Base-by-base conservation (phyloP, 2,888 invertebrate species). In the Netelia melanura region DNA sequence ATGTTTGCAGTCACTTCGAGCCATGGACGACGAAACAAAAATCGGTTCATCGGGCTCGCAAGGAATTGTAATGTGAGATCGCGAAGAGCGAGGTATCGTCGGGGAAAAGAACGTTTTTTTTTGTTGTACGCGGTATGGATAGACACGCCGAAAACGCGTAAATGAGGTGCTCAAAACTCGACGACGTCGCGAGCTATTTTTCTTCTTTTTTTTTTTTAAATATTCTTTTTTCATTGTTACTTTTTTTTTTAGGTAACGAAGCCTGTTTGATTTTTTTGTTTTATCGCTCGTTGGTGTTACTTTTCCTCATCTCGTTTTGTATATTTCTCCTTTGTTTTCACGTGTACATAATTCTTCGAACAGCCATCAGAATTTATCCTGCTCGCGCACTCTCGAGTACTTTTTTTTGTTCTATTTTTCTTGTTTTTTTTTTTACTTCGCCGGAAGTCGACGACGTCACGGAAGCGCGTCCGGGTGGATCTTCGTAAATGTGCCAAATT, bases 401-500 rank as follows among this genome's bases (percentile, higher is more conserved):
- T 67, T 48, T 62, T 61, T 25, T 64, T 77, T 43, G 10, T 72
- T 78, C 62, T 72, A 58, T 65, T 64, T 77, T 54, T 23, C 72
- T 78, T 68, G 68, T 65, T 65, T 72, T 65, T 65, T 72, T 52
- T 38, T 25, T 64, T 56, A 68, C 25, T 74, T 64, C 83, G 62
- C 52, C 71, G 67, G n/a, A 75, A 72, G 62, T 65, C 71, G 44
- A 54, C 61, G 44, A 56, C n/a, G 71, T 52, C 38, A 48, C 21
- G 17, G 48, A 61, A 62, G 30, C 64, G 61, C 70, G 8, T 70
- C 30, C 64, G 62, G 76, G 17, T 76, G 64, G 71, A 74, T 80
- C 58, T 78, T 81, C 87, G 86, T 83, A 86, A 86, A 90, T 89
- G 90, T 91, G 90, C 90, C 90, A 91, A 91, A 90, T 90, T 90